These are phyloP conservation scores for Centropristis striata DNA, from an alignment of 2,113 vertebrate genomes.

Conservation along the genomic window DNA sequence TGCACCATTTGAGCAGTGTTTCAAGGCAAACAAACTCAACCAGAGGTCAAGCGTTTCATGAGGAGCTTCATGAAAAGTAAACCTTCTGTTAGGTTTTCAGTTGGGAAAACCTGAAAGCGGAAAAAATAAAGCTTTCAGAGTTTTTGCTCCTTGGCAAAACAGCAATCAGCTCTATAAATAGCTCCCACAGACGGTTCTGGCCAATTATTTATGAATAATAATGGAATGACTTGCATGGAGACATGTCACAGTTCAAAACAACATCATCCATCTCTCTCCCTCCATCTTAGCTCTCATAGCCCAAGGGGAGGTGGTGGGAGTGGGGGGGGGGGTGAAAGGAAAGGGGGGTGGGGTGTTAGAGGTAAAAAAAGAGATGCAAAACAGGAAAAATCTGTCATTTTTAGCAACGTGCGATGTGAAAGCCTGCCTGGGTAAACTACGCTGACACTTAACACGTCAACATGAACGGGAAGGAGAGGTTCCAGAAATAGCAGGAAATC, in stretches of 20 bases:
- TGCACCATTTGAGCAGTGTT: slow-evolving; percentile 7
- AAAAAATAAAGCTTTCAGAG: slow-evolving; percentile 38
- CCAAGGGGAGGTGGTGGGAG: slow-evolving; percentile 53
- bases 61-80: slow-evolving; percentile 17
- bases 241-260: slow-evolving; percentile 80
- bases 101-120: slow-evolving; percentile 15
- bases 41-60: slow-evolving; percentile 32
- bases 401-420: slow-evolving; percentile 51
- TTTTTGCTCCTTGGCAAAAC: slow-evolving; percentile 61
- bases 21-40: neutral
- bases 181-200: slow-evolving; percentile 62
- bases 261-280: slow-evolving; percentile 78
- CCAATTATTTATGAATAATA: slow-evolving; percentile 84
- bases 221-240: slow-evolving; percentile 74
- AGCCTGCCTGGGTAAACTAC: slow-evolving; percentile 33
- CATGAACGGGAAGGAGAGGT: slow-evolving; percentile 49
- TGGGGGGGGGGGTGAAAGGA: slow-evolving; percentile 36
- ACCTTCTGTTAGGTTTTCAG: slow-evolving; percentile 33
- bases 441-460: slow-evolving; percentile 41
- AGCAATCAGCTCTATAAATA: slow-evolving; percentile 78
- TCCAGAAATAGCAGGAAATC: slow-evolving; percentile 56
- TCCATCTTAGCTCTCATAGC: slow-evolving; percentile 57
- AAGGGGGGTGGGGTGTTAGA: slow-evolving; percentile 25
- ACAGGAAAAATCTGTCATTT: slow-evolving; percentile 51
- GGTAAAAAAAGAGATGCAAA: slow-evolving; percentile 39